Evolutionary conservation across 2,888 invertebrate species (phyloP).

Genomic region (Phytoseiulus persimilis): DNA sequence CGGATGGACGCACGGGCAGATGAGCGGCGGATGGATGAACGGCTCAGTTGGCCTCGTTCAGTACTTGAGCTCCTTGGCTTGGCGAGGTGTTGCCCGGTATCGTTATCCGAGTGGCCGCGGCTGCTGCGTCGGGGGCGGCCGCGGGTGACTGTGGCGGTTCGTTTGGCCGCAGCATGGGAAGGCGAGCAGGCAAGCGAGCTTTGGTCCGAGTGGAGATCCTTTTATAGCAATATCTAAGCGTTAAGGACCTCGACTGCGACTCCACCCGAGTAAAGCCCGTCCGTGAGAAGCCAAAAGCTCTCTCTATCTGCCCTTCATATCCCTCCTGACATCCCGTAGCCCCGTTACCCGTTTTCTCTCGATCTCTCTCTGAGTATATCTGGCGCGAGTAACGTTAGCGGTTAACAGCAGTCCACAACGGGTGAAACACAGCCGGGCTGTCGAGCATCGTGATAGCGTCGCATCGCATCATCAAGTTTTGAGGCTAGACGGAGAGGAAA

Average conservation of each 20-base stretch:
- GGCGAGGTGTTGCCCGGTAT: constrained; percentile 5
- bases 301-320: constrained; percentile 5
- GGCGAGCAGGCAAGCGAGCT: not conserved
- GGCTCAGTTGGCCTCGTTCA: constrained; percentile 5
- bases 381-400: not conserved
- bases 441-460: too few relatives aligned
- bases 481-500: too few relatives aligned
- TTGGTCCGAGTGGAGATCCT: not conserved
- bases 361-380: not conserved
- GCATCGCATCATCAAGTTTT: too few relatives aligned
- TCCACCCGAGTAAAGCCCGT: not conserved
- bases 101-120: not conserved
- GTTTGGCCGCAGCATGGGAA: not conserved
- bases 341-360: not conserved
- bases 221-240: constrained; percentile 5
- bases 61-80: not conserved
- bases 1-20: not conserved
- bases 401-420: not conserved
- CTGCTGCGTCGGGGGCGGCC: not conserved
- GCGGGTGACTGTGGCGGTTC: not conserved
- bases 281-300: not conserved
- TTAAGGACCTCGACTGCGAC: not conserved
- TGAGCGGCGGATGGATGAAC: not conserved
- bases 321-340: not conserved
- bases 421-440: not conserved